Conservation (phyloP, 1,140 invertebrate species). For the Lysiphlebus fabarum region DNA sequence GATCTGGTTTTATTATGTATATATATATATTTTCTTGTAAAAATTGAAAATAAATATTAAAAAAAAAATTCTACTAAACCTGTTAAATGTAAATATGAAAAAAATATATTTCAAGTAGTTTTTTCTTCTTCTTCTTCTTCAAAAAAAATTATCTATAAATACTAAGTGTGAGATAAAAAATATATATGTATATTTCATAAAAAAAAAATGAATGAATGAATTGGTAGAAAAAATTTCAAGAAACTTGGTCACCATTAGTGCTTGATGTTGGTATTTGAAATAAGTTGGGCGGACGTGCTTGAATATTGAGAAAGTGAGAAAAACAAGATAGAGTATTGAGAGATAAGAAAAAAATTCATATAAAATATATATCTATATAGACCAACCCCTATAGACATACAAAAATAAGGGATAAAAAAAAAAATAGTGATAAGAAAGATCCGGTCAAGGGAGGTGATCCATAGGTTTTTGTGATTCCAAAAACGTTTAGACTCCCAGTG, state of each 20-base stretch:
- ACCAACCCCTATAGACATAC: too few species aligned
- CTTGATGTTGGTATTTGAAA: conserved; percentile 15
- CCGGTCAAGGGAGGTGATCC: background rate
- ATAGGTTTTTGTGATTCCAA: conserved; percentile 16
- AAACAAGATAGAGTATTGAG: conserved; percentile 8
- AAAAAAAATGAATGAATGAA: background rate
- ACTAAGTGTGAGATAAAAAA: too few species aligned
- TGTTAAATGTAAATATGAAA: too few species aligned
- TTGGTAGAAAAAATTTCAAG: conserved; percentile 8
- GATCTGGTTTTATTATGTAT: too few species aligned
- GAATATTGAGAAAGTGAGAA: conserved; percentile 6
- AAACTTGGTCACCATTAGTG: conserved; percentile 20
- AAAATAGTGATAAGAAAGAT: too few species aligned
- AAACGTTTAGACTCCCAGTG: conserved; percentile 3
- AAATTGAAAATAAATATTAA: too few species aligned
- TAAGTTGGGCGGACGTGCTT: conserved; percentile 17
- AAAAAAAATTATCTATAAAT: background rate
- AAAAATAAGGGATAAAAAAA: too few species aligned
- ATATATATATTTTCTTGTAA: too few species aligned
- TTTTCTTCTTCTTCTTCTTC: too few species aligned
- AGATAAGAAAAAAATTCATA: conserved; percentile 1
- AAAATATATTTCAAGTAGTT: background rate
- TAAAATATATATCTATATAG: background rate
- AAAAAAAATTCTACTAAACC: too few species aligned
- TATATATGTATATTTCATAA: too few species aligned